phyloP scores from a whole-genome alignment of 2,888 invertebrate species.

The Drosophila peninsularis region DNA sequence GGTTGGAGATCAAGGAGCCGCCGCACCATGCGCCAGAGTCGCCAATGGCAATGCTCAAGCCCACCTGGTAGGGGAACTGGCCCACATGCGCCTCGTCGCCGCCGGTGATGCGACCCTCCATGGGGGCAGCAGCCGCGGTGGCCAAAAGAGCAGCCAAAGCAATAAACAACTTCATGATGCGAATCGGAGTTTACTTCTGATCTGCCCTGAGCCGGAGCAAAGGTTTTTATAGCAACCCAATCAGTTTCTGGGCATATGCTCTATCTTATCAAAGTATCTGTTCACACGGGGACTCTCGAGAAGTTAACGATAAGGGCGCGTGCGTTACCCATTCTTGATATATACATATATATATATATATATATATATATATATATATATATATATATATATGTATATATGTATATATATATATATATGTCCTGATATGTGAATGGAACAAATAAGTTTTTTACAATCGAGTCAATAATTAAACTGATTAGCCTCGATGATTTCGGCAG shows the following conservation, averaged over 20 bases:
- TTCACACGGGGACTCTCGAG: conserved; percentile 25
- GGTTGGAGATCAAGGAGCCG: conserved; percentile 64
- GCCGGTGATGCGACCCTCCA: conserved; percentile 63
- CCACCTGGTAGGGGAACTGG: conserved; percentile 77
- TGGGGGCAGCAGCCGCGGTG: conserved; percentile 38
- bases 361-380: not conserved
- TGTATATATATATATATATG: not conserved
- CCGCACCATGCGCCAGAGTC: conserved; percentile 66
- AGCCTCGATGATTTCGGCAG: conserved; percentile 7
- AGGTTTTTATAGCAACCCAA: conserved; percentile 32
- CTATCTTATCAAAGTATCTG: conserved; percentile 41
- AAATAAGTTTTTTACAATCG: not conserved
- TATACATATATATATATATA: not conserved
- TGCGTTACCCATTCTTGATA: not conserved
- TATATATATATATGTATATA: too few species aligned
- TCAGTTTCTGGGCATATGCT: conserved; percentile 1
- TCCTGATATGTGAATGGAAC: not conserved
- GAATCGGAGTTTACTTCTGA: conserved; percentile 23
- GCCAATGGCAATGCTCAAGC: conserved; percentile 56
- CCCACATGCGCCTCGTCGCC: conserved; percentile 60
- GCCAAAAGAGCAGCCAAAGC: conserved; percentile 38
- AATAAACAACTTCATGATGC: conserved; percentile 52
- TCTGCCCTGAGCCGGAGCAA: not conserved
- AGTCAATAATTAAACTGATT: conserved; percentile 25
- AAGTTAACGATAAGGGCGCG: conserved; percentile 8